Evolutionary conservation across 1,140 invertebrate genomes (phyloP), one percentile per base, ranked within the genome.

Genomic region (Dolichoris vasculosae): DNA sequence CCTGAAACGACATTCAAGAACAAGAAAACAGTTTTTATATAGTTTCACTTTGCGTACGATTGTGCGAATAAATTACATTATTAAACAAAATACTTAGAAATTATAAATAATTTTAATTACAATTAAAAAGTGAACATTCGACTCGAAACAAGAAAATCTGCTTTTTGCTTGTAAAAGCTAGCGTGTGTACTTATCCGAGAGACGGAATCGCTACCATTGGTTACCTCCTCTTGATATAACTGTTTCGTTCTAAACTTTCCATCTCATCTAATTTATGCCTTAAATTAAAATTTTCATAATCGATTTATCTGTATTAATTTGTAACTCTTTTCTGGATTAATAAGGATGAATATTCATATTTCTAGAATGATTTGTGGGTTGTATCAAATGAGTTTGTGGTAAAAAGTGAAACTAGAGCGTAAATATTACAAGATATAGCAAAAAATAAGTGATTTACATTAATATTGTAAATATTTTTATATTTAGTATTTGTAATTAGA

Each of bases 221-320:
- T 43, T 17, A 20, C 0, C 26, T 11, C 9, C 38, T 40, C 4
- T n/a, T 13, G 23, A 17, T 20, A 38, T 1, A 32, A 38, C 15
- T 30, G 15, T 38, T 20, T 30, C 32, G 17, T 23, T 2, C 35
- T 23, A 20, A 2, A 69, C 17, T 69, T 69, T 35, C 64, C 64
- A 15, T 11, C 38, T 26, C 69, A 40, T 38, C 17, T 43, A 69
- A 69, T 43, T 73, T 73, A 38, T n/a, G 69, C 15, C 15, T 26
- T 8, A 43, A 43, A 73, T 73, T 73, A n/a, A 43, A 40, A 73
- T 73, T 73, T 73, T 4, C 40, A 73, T 73, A 73, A 43, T 73
- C 40, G 69, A 73, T 43, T 73, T n/a, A 43, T 26, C 9, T 7
- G 69, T 23, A 73, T 73, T n/a, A 43, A 43, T 73, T 1, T n/a